Base-by-base conservation (phyloP, 2,888 invertebrate genomes). In the Metopia argyrocephala region DNA sequence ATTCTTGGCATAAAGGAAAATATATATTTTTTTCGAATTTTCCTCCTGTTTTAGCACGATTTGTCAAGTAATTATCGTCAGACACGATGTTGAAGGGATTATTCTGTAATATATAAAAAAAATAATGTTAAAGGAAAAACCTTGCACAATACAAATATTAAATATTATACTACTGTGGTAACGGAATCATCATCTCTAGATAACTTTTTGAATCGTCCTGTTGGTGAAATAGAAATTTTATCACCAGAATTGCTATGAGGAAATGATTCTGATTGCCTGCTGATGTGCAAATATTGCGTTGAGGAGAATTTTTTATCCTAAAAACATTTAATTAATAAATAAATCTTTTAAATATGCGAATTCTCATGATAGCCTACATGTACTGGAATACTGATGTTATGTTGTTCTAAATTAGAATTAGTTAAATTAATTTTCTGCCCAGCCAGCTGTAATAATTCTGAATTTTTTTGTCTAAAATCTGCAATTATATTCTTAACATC, bases 401-500 rank as follows among this genome's bases (percentile, higher is more conserved):
- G 61, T 31, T 25, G 20, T 23, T 71, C 18, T 5, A 20, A 4
- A 7, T 38, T 61, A 45, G 21, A 57, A 23, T 76, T 73, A 23
- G 27, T 68, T 25, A 73, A 48, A 64, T 93, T 93, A 89, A 94
- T 93, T 61, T 94, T 89, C 27, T 94, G 91, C 4, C 94, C 94
- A 84, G 94, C 92, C 84, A 94, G 90, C 0, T 95, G 95, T 0
- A 94, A 93, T 4, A 93, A 91, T 83, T 96, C 95, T 0, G 95
- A 95, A 89, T 95, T 95, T 83, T 94, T 92, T 83, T 94, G 94
- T 83, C 95, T 92, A 86, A 95, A 95, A 87, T 96, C 96, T 0
- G 95, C 95, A 86, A 95, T 95, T 73, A 96, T 95, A 4, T 95
- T 94, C 87, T 95, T 94, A 0, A 96, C 96, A 88, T 96, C 95